Evolutionary conservation across 2,888 invertebrate genomes (phyloP).

Genomic region (Bombylius major): DNA sequence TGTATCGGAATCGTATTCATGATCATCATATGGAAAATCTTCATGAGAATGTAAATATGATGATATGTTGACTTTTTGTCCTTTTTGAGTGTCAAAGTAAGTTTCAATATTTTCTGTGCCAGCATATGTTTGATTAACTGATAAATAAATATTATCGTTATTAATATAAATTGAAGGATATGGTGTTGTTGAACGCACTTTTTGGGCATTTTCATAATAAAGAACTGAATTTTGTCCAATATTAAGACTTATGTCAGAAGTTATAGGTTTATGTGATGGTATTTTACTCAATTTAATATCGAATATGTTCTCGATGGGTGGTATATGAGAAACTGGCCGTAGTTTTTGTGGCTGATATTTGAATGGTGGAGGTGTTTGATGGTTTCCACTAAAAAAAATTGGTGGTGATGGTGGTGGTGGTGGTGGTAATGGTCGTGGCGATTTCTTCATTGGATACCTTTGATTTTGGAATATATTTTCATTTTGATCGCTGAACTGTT

Average conservation of each 20-base stretch:
- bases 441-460: not conserved
- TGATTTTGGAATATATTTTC: not conserved
- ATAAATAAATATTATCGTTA: not conserved
- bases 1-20: not conserved
- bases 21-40: not conserved
- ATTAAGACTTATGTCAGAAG: not conserved
- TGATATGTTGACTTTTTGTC: too few species aligned
- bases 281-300: not conserved
- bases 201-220: not conserved
- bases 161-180: too few species aligned
- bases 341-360: not conserved
- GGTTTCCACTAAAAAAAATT: not conserved
- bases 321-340: not conserved
- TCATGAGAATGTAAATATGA: too few species aligned
- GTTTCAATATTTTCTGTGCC: not conserved
- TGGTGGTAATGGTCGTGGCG: not conserved
- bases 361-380: not conserved
- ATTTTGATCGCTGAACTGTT: not conserved
- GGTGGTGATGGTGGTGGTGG: not conserved
- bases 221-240: not conserved
- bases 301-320: not conserved
- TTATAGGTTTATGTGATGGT: not conserved
- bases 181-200: not conserved
- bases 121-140: not conserved
- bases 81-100: not conserved